Evolutionary conservation across 2,888 invertebrate species (phyloP), one percentile per base, ranked within the genome.

Genomic region (Ornithoptera alexandrae): DNA sequence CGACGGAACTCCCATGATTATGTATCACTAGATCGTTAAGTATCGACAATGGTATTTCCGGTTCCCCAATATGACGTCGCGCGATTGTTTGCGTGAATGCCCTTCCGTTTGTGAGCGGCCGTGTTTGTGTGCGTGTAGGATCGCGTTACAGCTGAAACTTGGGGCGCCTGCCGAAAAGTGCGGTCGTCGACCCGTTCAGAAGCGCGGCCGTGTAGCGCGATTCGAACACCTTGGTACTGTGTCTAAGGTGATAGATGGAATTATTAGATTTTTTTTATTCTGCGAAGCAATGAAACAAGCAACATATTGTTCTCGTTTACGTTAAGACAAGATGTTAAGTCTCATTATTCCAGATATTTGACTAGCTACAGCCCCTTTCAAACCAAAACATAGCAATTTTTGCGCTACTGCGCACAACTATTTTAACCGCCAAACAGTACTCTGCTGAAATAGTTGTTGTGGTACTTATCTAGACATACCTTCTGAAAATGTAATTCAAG

Each of bases 121-220:
- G 77, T 71, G 78, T 70, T 76, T 71, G 78, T 85, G 83, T 86
- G 89, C 75, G 84, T 81, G 81, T 86, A 89, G 90, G 91, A 90
- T 90, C 90, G 84, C 85, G 81, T 92, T 91, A 90, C 92, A 92
- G 91, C 92, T 92, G 92, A 92, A 92, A 92, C 89, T 84, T 82
- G 81, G 90, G 85, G 87, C 88, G 90, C 89, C 89, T 90, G 91
- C 92, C 92, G 92, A 92, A 92, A 92, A 91, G 83, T 82, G 83
- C 86, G 92, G 89, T 88, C 91, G 81, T 79, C 84, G 90, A 92
- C 89, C 92, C 87, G 85, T 84, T 83, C 86, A 89, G 87, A 87
- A 89, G 84, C 85, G 78, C 82, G 89, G 86, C 85, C 86, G 81
- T 88, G 78, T 71, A 90, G 82, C 74, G 79, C 81, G 82, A 78